These are phyloP conservation scores for Sylvia borin DNA, from an alignment of 2,797 vertebrate species.

Conservation along the genomic window DNA sequence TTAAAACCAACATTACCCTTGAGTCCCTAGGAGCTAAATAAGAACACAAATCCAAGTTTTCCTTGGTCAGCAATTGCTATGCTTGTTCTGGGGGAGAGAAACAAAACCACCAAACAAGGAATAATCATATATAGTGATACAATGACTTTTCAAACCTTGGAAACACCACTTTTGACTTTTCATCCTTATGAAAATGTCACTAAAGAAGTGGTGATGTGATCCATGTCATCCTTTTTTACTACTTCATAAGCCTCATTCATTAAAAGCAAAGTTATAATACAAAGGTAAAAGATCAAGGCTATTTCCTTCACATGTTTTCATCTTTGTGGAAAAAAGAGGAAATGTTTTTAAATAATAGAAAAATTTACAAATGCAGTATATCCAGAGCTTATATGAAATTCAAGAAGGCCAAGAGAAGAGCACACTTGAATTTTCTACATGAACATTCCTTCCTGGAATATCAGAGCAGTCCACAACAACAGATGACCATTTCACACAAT, in stretches of 20 bases:
- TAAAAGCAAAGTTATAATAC: neutral
- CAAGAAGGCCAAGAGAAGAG: neutral
- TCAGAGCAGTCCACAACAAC: neutral
- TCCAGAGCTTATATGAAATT: neutral
- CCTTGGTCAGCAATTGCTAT: neutral
- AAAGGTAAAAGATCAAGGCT: neutral
- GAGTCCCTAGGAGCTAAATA: neutral
- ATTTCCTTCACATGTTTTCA: neutral
- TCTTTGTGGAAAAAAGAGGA: neutral
- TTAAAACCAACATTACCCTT: neutral
- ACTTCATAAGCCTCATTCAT: neutral
- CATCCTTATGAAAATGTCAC: neutral
- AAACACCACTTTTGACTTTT: slow-evolving; percentile 23
- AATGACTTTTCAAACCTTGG: neutral
- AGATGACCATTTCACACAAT: neutral
- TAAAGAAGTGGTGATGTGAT: neutral
- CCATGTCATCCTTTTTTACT: neutral
- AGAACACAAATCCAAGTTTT: neutral
- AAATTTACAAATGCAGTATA: neutral
- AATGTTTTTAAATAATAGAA: neutral
- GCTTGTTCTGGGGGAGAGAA: neutral
- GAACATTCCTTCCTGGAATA: neutral
- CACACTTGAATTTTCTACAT: neutral
- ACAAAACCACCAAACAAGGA: neutral
- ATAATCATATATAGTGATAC: neutral